Evolutionary conservation across 2,797 vertebrate species (phyloP), one percentile per base, ranked within the genome.

Genomic region (Acanthurus tractus): DNA sequence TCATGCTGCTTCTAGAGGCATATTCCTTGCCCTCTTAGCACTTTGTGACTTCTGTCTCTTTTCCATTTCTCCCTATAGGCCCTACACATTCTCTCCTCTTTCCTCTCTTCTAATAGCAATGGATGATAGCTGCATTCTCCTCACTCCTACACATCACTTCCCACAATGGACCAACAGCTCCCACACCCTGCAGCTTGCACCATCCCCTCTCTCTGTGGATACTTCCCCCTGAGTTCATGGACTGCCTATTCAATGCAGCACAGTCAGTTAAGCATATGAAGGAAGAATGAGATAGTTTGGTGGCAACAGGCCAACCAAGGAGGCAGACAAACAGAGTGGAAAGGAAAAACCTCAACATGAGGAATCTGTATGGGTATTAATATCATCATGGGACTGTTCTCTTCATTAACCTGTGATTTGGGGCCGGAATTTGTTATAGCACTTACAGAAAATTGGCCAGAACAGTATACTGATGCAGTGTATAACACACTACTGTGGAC

Each of bases 61-160:
- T 40, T 12, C 38, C 38, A 2, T 40, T 12, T 40, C 38, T 40
- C 38, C 38, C 38, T 40, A 40, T 12, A 40, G 38, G 11, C 38
- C 38, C 38, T 40, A 1, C 38, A 11, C 38, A 9, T 40, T 40
- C 54, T 44, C 46, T 20, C 22, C 62, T 63, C 55, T 59, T 57
- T 22, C 36, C 65, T 67, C 65, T 76, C 69, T 61, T 70, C 79
- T 86, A 87, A 90, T 82, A 76, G 59, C 74, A 88, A 91, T 70
- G 14, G 81, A 86, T 90, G 86, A 86, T 71, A 79, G 79, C 78
- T 71, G 69, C 66, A 79, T 82, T 87, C 86, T 75, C 36, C 68
- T 40, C 63, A 63, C 79, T 83, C 50, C 69, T 74, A 56, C 61
- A 49, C 83, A 71, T 68, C 55, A 10, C 79, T 79, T 55, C 52